phyloP scores from a whole-genome alignment of 2,113 vertebrate genomes.

The Pangasianodon gigas region DNA sequence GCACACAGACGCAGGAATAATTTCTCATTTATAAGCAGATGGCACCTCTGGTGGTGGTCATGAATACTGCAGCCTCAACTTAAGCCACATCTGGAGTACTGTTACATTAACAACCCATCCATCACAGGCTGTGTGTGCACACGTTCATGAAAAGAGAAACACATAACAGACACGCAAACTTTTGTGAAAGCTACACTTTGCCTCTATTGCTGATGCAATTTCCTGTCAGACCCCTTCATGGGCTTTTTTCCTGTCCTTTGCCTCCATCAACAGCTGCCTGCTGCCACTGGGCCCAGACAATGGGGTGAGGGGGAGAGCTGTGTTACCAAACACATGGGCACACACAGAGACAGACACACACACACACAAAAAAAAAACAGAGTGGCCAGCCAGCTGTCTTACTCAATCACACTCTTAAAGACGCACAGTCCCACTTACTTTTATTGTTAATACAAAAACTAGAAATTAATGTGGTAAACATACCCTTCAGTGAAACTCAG shows the following conservation, averaged over 20 bases:
- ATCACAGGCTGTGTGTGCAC: not conserved
- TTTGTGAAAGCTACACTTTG: not conserved
- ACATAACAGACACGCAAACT: not conserved
- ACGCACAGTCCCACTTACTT: not conserved
- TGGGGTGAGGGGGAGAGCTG: not conserved
- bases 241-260: not conserved
- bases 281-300: not conserved
- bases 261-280: slow-evolving; percentile 27
- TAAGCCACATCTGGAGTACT: slow-evolving; percentile 23
- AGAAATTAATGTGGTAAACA: not conserved
- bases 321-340: not conserved
- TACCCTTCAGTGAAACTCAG: not conserved
- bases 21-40: slow-evolving; percentile 68
- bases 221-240: not conserved
- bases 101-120: slow-evolving; percentile 34
- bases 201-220: slow-evolving; percentile 4
- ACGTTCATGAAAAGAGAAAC: not conserved
- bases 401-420: slow-evolving; percentile 3
- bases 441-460: slow-evolving; percentile 1
- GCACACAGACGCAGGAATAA: slow-evolving; percentile 41
- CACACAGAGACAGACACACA: not conserved
- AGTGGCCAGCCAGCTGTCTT: slow-evolving; percentile 25
- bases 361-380: not conserved
- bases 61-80: slow-evolving; percentile 37
- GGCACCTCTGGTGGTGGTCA: slow-evolving; percentile 67